Percentiles rank a stretch among this genome's conserved stretches.
These are phyloP conservation scores for Orchestia grillus DNA, from an alignment of 1,140 invertebrate genomes.

Conservation along the genomic window DNA sequence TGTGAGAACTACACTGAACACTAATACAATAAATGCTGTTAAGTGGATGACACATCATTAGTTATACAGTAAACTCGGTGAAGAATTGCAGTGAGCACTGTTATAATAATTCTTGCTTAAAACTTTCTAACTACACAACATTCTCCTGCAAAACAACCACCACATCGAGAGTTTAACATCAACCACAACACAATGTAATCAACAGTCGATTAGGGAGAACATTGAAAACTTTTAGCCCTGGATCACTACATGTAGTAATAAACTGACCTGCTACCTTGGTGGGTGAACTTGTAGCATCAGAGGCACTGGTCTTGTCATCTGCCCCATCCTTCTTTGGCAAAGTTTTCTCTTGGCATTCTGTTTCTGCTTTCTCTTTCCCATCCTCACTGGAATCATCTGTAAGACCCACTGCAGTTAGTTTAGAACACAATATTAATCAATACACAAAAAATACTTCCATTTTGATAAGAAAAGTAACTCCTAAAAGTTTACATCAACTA, in stretches of 20 bases:
- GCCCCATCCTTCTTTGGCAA: not conserved
- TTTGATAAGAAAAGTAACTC: not conserved
- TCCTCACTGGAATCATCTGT: slow-evolving; percentile 44
- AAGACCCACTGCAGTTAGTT: not conserved
- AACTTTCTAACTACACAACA: no score
- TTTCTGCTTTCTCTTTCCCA: slow-evolving; percentile 58
- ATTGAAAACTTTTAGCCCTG: not conserved
- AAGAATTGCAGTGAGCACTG: no score
- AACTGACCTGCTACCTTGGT: not conserved
- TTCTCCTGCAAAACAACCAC: no score
- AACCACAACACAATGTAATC: no score
- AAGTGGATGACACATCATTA: no score
- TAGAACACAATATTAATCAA: not conserved
- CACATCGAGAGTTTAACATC: no score
- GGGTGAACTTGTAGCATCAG: not conserved
- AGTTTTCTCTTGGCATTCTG: slow-evolving; percentile 27
- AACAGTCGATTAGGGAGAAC: no score
- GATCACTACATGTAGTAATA: not conserved
- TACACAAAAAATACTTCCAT: not conserved
- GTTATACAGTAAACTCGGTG: no score
- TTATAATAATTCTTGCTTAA: no score
- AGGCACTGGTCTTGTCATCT: not conserved
- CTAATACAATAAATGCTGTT: no score
- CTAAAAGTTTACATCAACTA: not conserved
- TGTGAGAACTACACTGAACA: no score